Percentiles rank a stretch among this genome's conserved stretches.
phyloP scores from a whole-genome alignment of 2,888 invertebrate species.

The Nasonia oneida region DNA sequence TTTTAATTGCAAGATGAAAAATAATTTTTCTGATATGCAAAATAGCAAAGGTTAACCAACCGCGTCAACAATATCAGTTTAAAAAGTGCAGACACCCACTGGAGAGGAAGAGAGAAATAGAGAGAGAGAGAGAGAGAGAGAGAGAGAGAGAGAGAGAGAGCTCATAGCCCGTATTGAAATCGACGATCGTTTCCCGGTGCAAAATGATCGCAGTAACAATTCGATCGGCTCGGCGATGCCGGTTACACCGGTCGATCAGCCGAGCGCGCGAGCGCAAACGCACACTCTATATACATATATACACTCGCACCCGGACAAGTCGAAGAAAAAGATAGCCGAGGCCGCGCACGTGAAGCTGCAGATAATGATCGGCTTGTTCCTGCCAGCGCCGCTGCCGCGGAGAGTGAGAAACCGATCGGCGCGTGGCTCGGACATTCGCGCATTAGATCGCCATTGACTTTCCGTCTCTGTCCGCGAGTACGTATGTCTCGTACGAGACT shows the following conservation, averaged over 20 bases:
- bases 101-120: not conserved
- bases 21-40: too few species aligned
- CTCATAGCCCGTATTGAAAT: not conserved
- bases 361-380: conserved; percentile 51
- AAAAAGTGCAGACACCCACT: not conserved
- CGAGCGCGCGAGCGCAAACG: not conserved
- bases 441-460: conserved; percentile 36
- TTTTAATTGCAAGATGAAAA: too few species aligned
- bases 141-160: too few species aligned
- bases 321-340: not conserved
- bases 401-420: conserved; percentile 50
- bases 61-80: not conserved
- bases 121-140: too few species aligned
- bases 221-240: conserved; percentile 15
- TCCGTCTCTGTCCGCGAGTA: not conserved
- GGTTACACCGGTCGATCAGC: conserved; percentile 25
- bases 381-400: not conserved
- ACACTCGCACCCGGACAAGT: not conserved
- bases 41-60: too few species aligned
- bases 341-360: conserved; percentile 13
- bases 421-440: conserved; percentile 30
- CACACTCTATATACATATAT: not conserved
- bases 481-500: not conserved
- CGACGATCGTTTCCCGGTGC: conserved; percentile 2
- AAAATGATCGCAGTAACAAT: not conserved